phyloP scores from a whole-genome alignment of 2,113 vertebrate species.

The Nothoprocta perdicaria region DNA sequence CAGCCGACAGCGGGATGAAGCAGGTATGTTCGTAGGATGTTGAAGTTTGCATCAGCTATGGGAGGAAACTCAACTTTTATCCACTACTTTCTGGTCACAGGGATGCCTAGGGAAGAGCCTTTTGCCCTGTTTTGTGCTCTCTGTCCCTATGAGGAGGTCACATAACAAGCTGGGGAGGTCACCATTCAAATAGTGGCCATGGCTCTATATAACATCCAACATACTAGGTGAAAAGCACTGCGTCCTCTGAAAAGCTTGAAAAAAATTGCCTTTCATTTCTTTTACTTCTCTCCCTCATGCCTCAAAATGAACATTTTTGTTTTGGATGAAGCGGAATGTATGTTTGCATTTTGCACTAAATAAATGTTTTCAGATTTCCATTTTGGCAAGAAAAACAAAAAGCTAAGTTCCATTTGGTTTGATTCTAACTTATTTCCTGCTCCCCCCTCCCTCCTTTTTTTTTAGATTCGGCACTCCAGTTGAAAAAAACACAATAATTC shows the following conservation, averaged over 20 bases:
- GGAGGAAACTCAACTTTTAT: neutral
- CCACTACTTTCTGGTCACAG: neutral
- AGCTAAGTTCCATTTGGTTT: constrained; percentile 69
- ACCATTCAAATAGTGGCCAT: neutral
- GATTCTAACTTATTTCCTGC: constrained; percentile 59
- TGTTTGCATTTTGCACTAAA: constrained; percentile 75
- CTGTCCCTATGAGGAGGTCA: neutral
- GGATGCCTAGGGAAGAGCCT: neutral
- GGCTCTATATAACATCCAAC: neutral
- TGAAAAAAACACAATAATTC: constrained; percentile 64
- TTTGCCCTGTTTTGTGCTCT: neutral
- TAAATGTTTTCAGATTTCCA: constrained; percentile 75
- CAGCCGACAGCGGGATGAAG: neutral
- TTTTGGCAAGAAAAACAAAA: constrained; percentile 73
- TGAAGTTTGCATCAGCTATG: neutral
- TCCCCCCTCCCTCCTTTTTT: constrained; percentile 19
- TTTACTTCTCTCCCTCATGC: constrained; percentile 39
- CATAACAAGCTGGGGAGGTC: neutral
- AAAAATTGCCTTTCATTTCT: constrained; percentile 24
- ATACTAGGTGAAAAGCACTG: constrained; percentile 3
- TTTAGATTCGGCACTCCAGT: constrained; percentile 65
- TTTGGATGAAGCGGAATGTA: constrained; percentile 70
- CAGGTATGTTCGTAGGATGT: rapidly evolving
- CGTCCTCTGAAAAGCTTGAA: constrained; percentile 55
- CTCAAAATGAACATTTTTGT: constrained; percentile 73